Evolutionary conservation across 2,888 invertebrate species (phyloP), one percentile per base, ranked within the genome.

Genomic region (Papilio elwesi): DNA sequence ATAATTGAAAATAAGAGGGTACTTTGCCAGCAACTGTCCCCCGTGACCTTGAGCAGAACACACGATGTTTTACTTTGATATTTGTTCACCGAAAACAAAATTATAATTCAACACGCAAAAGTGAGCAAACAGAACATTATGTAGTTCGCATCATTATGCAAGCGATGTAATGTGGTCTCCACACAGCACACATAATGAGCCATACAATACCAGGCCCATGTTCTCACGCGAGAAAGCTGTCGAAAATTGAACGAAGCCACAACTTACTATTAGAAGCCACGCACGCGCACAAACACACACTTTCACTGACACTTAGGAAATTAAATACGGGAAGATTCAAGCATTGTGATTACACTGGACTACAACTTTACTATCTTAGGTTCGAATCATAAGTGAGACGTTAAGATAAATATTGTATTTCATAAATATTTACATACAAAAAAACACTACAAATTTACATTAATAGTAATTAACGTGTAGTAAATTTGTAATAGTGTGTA

Each of bases 171-270:
- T 55, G 53, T 53, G 11, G 9, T 13, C 38, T 0, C 43, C 2
- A 43, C 43, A 43, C 43, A 12, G 10, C 8, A 6, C 59, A 13
- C 13, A 10, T 15, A 12, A 43, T 43, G 43, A 38, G 59, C 59
- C 11, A 59, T 43, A 59, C 59, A 59, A 6, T 38, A 5, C 59
- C n/a, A 43, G 48, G 53, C n/a, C n/a, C 70, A 26, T 65, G 49
- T 66, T 51, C 51, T 36, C 65, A 66, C 65, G 11, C 67, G 67
- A 67, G 67, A 67, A 67, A 67, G 67, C 67, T n/a, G 53, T 53
- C 53, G 26, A 55, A 55, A 47, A 59, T 43, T 43, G 9, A 62
- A 55, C 26, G 26, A 55, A 62, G 43, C 26, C 26, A 26, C 26
- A 9, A n/a, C 51, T 7, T 51, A 51, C 43, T 52, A 52, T n/a